Percentiles rank a stretch among this genome's conserved stretches.
phyloP scores from a whole-genome alignment of 2,797 vertebrate species.

The Pseudochirops cupreus region DNA sequence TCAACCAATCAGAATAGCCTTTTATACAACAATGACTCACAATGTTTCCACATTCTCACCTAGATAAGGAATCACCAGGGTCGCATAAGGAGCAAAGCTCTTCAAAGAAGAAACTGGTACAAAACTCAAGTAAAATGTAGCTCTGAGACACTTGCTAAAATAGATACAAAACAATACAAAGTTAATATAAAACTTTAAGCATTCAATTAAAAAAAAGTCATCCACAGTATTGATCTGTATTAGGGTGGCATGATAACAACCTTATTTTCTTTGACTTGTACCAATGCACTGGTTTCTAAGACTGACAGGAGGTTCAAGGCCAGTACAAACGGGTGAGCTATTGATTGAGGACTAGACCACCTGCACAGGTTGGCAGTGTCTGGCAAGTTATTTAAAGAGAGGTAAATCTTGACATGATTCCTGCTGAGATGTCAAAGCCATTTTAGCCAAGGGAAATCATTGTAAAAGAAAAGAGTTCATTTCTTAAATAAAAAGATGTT shows the following conservation, averaged over 20 bases:
- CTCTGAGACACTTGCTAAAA: slow-evolving; percentile 60
- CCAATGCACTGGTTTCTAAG: not conserved
- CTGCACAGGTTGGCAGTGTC: too few species aligned
- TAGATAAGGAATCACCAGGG: not conserved
- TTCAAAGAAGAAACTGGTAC: slow-evolving; percentile 18
- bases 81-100: not conserved
- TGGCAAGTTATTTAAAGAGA: not conserved
- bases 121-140: slow-evolving; percentile 48
- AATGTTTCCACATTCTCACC: not conserved
- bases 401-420: not conserved
- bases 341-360: not conserved
- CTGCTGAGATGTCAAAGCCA: rapidly evolving
- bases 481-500: not conserved
- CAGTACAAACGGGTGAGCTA: rapidly evolving
- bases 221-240: not conserved
- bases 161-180: slow-evolving; percentile 54
- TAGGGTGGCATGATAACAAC: slow-evolving; percentile 3
- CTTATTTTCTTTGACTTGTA: not conserved
- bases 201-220: slow-evolving; percentile 34
- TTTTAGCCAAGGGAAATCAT: not conserved
- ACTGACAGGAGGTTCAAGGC: not conserved
- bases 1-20: not conserved
- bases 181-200: slow-evolving; percentile 59
- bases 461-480: not conserved
- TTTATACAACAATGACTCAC: not conserved